These are phyloP conservation scores for Platynereis dumerilii DNA, from an alignment of 2,888 invertebrate genomes.

Conservation along the genomic window DNA sequence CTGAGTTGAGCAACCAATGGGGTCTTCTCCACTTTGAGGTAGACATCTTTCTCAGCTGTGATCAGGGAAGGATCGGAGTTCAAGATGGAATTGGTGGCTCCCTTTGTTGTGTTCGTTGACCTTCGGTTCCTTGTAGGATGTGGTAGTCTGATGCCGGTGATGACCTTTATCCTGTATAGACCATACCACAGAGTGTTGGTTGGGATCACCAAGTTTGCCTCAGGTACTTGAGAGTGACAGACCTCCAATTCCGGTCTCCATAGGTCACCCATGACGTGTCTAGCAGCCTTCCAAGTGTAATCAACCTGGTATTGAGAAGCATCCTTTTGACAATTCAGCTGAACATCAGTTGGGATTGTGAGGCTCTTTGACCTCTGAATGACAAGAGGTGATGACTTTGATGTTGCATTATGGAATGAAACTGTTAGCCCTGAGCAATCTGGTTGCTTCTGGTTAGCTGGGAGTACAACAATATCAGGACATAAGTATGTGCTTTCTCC, in stretches of 20 bases:
- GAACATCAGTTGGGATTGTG: background rate
- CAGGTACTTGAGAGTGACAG: constrained; percentile 27
- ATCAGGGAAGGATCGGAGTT: constrained; percentile 7
- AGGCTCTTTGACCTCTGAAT: constrained; percentile 25
- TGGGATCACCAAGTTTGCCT: constrained; percentile 23
- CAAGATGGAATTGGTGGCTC: background rate
- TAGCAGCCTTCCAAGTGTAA: constrained; percentile 49
- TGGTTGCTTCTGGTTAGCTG: background rate
- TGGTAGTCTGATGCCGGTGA: constrained; percentile 38
- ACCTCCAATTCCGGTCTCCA: constrained; percentile 37
- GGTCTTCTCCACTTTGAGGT: constrained; percentile 31
- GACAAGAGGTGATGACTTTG: constrained; percentile 19
- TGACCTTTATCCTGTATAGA: constrained; percentile 48
- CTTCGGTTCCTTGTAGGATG: background rate
- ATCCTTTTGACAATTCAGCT: background rate
- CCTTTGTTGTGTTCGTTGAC: background rate
- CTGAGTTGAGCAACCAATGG: constrained; percentile 30
- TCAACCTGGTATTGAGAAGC: background rate
- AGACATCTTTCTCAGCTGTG: constrained; percentile 26
- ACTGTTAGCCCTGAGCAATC: constrained; percentile 18
- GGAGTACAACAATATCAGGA: constrained; percentile 46
- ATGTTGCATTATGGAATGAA: background rate
- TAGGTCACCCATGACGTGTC: constrained; percentile 24
- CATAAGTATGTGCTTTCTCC: constrained; percentile 45
- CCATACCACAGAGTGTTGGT: constrained; percentile 40